Percentiles rank a stretch among this genome's conserved stretches.
These are phyloP conservation scores for Dicentrarchus labrax DNA, from an alignment of 2,113 vertebrate genomes.

Conservation along the genomic window DNA sequence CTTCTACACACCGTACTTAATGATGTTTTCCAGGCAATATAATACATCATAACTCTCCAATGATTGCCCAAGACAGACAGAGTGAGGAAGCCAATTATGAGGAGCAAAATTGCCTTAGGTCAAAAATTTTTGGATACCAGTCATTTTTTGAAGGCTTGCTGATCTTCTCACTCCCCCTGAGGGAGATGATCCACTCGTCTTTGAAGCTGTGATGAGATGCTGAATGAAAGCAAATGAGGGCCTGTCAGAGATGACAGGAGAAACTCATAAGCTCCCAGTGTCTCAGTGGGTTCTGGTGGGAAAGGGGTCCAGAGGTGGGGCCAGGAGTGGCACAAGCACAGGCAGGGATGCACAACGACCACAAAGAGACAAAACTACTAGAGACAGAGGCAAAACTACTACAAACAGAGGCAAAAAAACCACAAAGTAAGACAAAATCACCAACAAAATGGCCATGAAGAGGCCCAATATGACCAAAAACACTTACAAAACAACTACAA, in stretches of 20 bases:
- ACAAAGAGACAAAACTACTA: background rate
- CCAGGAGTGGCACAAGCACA: background rate
- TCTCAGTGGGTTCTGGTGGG: slow-evolving; percentile 51
- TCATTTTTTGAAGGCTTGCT: slow-evolving; percentile 77
- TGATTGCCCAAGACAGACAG: slow-evolving; percentile 74
- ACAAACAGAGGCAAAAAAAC: background rate
- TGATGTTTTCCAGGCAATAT: slow-evolving; percentile 75
- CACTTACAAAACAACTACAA: too few species aligned
- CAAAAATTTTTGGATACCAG: slow-evolving; percentile 80
- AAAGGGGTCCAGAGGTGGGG: slow-evolving; percentile 40
- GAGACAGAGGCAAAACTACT: background rate
- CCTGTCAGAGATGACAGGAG: slow-evolving; percentile 79
- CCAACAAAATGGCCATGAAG: background rate
- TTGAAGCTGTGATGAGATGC: slow-evolving; percentile 81
- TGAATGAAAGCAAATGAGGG: slow-evolving; percentile 81
- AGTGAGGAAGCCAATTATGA: slow-evolving; percentile 79
- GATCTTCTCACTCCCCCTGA: slow-evolving; percentile 67
- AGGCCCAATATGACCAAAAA: too few species aligned
- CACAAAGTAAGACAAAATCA: background rate
- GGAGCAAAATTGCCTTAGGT: slow-evolving; percentile 73
- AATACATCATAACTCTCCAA: slow-evolving; percentile 75
- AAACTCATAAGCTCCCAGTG: slow-evolving; percentile 69
- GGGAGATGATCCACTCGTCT: slow-evolving; percentile 75
- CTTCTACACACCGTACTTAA: slow-evolving; percentile 68
- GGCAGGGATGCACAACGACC: background rate